Conservation (phyloP, 2,888 invertebrate species). For the Nematopogon swammerdamellus region DNA sequence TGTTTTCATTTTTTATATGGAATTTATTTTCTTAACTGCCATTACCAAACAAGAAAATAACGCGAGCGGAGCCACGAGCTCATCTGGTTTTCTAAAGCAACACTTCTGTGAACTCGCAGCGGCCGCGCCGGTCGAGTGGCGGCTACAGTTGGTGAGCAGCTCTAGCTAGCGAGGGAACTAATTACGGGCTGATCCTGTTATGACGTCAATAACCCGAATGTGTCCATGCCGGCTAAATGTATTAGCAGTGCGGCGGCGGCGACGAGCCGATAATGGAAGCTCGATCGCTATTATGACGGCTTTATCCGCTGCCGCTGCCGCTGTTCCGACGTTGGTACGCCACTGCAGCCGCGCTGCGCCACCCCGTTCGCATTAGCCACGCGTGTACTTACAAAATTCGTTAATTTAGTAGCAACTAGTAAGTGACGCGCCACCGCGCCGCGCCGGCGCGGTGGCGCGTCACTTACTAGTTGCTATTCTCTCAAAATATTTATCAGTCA, state of each 20-base stretch:
- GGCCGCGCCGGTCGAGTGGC: too few species aligned
- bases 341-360: constrained; percentile 9
- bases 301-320: constrained; percentile 15
- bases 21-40: too few species aligned
- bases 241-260: neutral
- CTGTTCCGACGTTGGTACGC: constrained; percentile 6
- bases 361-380: constrained; percentile 6
- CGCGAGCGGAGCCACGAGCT: too few species aligned
- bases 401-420: neutral
- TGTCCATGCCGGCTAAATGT: neutral
- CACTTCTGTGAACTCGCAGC: too few species aligned
- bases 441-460: constrained; percentile 44
- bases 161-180: too few species aligned
- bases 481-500: constrained; percentile 49
- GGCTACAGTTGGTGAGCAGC: too few species aligned
- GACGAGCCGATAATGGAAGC: neutral
- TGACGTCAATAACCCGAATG: neutral
- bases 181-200: neutral
- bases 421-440: constrained; percentile 30
- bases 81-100: too few species aligned
- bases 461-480: constrained; percentile 65
- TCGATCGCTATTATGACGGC: constrained; percentile 12
- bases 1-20: too few species aligned
- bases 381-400: constrained; percentile 12
- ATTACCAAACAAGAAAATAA: too few species aligned